Evolutionary conservation across 1,140 invertebrate species (phyloP).

Genomic region (Branchinecta lindahli): DNA sequence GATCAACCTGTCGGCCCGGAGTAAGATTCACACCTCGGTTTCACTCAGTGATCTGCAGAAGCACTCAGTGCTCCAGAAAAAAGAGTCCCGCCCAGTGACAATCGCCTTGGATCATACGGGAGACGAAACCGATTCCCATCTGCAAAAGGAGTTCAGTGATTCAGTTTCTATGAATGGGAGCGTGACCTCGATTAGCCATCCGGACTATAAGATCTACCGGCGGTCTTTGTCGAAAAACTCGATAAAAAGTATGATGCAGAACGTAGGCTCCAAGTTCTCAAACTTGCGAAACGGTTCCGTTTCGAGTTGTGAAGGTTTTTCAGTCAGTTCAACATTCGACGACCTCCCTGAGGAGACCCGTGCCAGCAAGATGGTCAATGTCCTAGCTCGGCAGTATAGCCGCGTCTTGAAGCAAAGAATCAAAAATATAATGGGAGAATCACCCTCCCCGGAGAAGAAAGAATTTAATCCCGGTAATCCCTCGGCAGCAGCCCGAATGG

Average conservation of each 20-base stretch:
- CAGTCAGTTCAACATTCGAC: constrained; percentile 15
- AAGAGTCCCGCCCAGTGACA: constrained; percentile 43
- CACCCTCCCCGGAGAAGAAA: constrained; percentile 13
- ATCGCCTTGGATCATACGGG: constrained; percentile 49
- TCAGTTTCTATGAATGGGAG: constrained; percentile 32
- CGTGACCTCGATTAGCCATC: constrained; percentile 42
- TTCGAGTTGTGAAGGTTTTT: constrained; percentile 16
- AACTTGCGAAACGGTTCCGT: constrained; percentile 20
- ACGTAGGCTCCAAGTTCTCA: constrained; percentile 28
- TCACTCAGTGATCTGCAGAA: background rate
- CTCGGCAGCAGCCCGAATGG: constrained; percentile 25
- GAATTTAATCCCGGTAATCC: constrained; percentile 12
- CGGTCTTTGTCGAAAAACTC: constrained; percentile 34
- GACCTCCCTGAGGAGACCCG: background rate
- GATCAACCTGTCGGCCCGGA: background rate
- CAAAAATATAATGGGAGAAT: constrained; percentile 22
- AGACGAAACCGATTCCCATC: constrained; percentile 21
- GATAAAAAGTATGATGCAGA: constrained; percentile 32
- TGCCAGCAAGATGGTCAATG: constrained; percentile 25
- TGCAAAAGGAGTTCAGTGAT: constrained; percentile 21
- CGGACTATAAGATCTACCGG: constrained; percentile 58
- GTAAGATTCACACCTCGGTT: background rate
- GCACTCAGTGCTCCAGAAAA: background rate
- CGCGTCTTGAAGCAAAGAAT: constrained; percentile 31
- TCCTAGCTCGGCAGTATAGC: constrained; percentile 29